Base-by-base conservation (phyloP, 2,113 vertebrate genomes). In the Hystrix cristata region DNA sequence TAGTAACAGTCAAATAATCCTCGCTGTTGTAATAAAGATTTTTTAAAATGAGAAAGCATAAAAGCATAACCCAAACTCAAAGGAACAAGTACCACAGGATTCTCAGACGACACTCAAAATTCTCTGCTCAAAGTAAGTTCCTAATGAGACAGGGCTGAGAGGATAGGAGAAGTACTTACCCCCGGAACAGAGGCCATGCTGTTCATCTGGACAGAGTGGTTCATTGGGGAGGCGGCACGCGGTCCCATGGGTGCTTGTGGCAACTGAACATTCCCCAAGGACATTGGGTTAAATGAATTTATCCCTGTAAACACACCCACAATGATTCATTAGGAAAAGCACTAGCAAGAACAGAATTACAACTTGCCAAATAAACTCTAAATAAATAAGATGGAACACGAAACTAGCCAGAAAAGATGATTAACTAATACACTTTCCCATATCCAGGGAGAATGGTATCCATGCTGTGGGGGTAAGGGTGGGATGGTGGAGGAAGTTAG, bases 211-310 rank as follows among this genome's bases (percentile, higher is more conserved):
- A 99, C 99, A 19, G 99, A 99, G 96, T 99, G 99, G 99, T 98
- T 99, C 99, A 99, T 99, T 2, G 99, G 99, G 92, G 99, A 99
- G 46, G 99, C 98, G 67, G 99, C 99, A 4, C 99, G 99, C 1
- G 99, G 98, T 97, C 99, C 99, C 98, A 99, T 98, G 69, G 99
- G 98, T 51, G 99, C 98, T 97, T 99, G 99, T 79, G 99, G 99
- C 98, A 99, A 99, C 98, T 99, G 99, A 91, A 99, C 99, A 80
- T 99, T 99, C 98, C 99, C 99, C 99, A 99, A 99, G 95, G 99
- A 98, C 99, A 99, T 99, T 94, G 99, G 99, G 98, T 99, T 99
- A 98, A 99, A 99, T 97, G 99, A 99, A 98, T 99, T 99, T 97
- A 99, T 99, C 98, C 99, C 99, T 99, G 98, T 92, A 98, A 98